These are phyloP conservation scores for Caenorhabditis virilis DNA, from an alignment of 2,888 invertebrate species.

Conservation along the genomic window DNA sequence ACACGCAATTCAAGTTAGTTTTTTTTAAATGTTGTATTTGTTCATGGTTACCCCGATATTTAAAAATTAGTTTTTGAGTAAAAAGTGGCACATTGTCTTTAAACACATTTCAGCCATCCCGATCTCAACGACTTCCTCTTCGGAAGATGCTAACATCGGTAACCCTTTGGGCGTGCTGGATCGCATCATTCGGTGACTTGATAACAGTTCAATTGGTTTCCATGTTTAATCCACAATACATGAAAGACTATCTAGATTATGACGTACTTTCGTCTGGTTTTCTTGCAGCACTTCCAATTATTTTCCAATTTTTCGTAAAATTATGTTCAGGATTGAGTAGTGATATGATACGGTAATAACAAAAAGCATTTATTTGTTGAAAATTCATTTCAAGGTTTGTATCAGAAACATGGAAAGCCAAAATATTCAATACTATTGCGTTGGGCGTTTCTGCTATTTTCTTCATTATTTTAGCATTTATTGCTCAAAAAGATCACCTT, in stretches of 20 bases:
- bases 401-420: constrained; percentile 33
- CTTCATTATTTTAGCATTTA: constrained; percentile 41
- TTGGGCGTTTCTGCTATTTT: constrained; percentile 35
- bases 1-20: neutral
- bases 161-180: constrained; percentile 45
- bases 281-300: constrained; percentile 42
- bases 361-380: neutral
- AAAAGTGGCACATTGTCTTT: no score
- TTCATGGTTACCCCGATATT: no score
- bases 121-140: constrained; percentile 22
- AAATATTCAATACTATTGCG: constrained; percentile 38
- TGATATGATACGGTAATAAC: constrained; percentile 30
- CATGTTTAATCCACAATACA: constrained; percentile 50
- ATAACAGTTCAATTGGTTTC: constrained; percentile 43
- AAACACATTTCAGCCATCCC: neutral
- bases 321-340: constrained; percentile 32
- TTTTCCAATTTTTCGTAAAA: constrained; percentile 43
- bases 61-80: no score
- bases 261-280: constrained; percentile 46
- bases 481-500: constrained; percentile 33
- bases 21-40: no score
- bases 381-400: constrained; percentile 17
- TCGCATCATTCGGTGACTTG: constrained; percentile 45
- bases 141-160: constrained; percentile 34
- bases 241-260: constrained; percentile 47